Base-by-base conservation (phyloP, 2,113 vertebrate genomes). In the Odontesthes bonariensis region DNA sequence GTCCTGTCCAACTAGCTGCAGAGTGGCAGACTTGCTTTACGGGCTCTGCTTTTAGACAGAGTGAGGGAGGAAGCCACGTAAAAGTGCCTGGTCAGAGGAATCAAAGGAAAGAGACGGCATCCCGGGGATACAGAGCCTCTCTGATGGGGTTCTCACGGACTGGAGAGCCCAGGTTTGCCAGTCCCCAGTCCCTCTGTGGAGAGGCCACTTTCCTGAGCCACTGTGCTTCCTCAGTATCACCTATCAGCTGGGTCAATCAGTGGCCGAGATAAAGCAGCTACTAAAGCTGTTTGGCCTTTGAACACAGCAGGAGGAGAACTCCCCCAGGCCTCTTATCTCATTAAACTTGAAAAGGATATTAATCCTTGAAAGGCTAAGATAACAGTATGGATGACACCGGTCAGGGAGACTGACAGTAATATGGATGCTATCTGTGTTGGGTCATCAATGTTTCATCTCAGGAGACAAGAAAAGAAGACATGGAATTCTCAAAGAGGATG, bases 321-420 rank as follows among this genome's bases (percentile, higher is more conserved):
- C 57, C 91, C 87, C 89, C 89, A 69, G 82, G 92, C 92, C 93
- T 94, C 95, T 95, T 95, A 97, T 96, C 96, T 97, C 93, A 95
- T 96, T 97, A 97, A 96, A 93, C 94, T 94, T 96, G 95, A 96
- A 95, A 94, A 95, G 93, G 93, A 95, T 95, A 96, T 96, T 95
- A 96, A 95, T 95, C 92, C 92, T 88, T 77, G 76, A 93, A 92
- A 92, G 93, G 90, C 93, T 89, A 85, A 94, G 94, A 95, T 95
- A 95, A 93, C 89, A 91, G 78, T 69, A 73, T 69, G 58, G 86
- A 90, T 87, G 86, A 91, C 89, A 86, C 76, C 33, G 73, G 76
- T 86, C 92, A 93, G 81, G 51, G 73, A 62, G 87, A 85, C 66
- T 86, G 91, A 87, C 87, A 82, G 86, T 88, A 85, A 73, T 70